Base-by-base conservation (phyloP, 2,113 vertebrate genomes). In the Chaetorhynchus papuensis region DNA sequence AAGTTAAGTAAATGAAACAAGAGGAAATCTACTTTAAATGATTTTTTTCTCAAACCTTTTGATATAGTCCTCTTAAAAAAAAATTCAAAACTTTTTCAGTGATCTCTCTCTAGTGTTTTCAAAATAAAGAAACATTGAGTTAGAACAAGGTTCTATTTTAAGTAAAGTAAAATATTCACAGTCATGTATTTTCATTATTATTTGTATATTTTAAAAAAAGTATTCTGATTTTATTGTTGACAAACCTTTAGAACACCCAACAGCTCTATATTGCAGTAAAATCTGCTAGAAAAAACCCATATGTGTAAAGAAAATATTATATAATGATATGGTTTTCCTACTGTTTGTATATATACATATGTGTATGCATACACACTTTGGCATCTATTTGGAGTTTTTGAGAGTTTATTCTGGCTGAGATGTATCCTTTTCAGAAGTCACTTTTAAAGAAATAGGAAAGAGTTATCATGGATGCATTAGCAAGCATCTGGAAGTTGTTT, bases 1-100 rank as follows among this genome's bases (percentile, higher is more conserved):
- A 96, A 94, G 83, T 70, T 90, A 91, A 97, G 77, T 50, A 97
- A 94, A 89, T 66, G 65, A 95, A 96, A 97, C 78, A 97, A 97
- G 97, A 96, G 71, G 45, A 92, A 97, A 97, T 88, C 78, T 96
- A 92, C 75, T 97, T 94, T 85, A 89, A 91, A 92, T 91, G 14
- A 87, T 95, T 89, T 87, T 87, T 94, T 85, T 44, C 15, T 90
- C 28, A 60, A 79, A 37, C 4, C 2, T 61, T 70, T 91, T 33
- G 37, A 87, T 87, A 49, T 71, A 89, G 18, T 88, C 92, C 59
- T 95, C 78, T 83, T 89, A 83, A 61, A 54, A 42, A 9, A 64
- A 81, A 82, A 41, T 0, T 0, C 4, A 50, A 72, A 84, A 35
- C 6, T 7, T 80, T 66, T 85, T 39, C 41, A 56, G n/a, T 53